These are phyloP conservation scores for Didymodactylos carnosus DNA, from an alignment of 2,888 invertebrate genomes.

Conservation along the genomic window DNA sequence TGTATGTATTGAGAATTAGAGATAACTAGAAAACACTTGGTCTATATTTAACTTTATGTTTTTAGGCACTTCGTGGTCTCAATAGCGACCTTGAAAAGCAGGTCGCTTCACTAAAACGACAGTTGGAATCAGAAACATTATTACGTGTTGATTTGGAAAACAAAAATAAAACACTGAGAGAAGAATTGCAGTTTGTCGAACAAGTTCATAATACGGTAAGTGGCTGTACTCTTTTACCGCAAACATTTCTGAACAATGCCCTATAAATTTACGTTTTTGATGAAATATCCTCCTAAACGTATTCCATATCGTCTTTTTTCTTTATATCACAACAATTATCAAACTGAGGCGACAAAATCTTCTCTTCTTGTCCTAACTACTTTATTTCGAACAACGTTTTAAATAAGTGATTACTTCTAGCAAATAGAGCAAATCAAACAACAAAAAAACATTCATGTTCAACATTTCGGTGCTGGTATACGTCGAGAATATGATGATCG, in stretches of 20 bases:
- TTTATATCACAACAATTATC: no score
- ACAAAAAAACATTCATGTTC: constrained; percentile 70
- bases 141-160: constrained; percentile 83
- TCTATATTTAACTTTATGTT: not conserved
- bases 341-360: no score
- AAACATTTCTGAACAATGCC: no score
- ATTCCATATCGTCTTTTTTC: no score
- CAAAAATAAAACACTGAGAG: constrained; percentile 46
- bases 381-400: not conserved
- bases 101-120: constrained; percentile 60
- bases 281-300: no score
- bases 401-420: not conserved
- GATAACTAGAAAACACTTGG: not conserved
- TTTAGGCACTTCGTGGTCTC: constrained; percentile 45
- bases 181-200: constrained; percentile 70
- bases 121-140: constrained; percentile 76
- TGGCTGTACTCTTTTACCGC: no score
- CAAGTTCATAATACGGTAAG: constrained; percentile 29
- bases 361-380: no score
- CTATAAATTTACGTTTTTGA: no score
- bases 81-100: constrained; percentile 52
- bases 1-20: not conserved
- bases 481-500: constrained; percentile 83
- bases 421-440: constrained; percentile 70
- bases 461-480: constrained; percentile 75